These are phyloP conservation scores for Eilema caniola DNA, from an alignment of 2,888 invertebrate genomes.

Conservation along the genomic window DNA sequence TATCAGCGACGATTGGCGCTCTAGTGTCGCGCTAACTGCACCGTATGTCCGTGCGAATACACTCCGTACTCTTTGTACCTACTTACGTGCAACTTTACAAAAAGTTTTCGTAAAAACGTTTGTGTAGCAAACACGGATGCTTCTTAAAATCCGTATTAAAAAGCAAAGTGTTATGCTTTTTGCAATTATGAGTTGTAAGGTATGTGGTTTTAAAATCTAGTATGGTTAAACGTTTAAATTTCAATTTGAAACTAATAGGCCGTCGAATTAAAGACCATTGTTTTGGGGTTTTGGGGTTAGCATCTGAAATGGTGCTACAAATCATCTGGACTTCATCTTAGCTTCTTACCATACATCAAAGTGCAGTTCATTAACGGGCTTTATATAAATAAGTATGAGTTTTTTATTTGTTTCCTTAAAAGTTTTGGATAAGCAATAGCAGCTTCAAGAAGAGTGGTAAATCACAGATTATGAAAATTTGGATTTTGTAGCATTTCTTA, in stretches of 20 bases:
- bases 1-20: conserved; percentile 76
- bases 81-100: conserved; percentile 45
- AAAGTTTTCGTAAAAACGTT: conserved; percentile 55
- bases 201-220: not conserved
- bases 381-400: no score
- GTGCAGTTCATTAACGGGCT: no score
- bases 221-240: not conserved
- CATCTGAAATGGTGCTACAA: no score
- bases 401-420: no score
- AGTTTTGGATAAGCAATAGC: no score
- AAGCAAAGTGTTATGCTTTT: not conserved
- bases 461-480: no score
- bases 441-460: no score
- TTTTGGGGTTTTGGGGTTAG: no score
- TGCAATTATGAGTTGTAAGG: not conserved
- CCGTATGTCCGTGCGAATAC: conserved; percentile 43
- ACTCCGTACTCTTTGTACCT: conserved; percentile 29
- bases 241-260: not conserved
- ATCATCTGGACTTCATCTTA: no score
- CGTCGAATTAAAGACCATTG: no score
- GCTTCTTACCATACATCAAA: no score
- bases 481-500: no score
- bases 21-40: conserved; percentile 72
- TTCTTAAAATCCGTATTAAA: not conserved
- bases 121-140: conserved; percentile 27